Percentiles rank a stretch among this genome's conserved stretches.
phyloP scores from a whole-genome alignment of 2,797 vertebrate species.

The Merluccius polli region DNA sequence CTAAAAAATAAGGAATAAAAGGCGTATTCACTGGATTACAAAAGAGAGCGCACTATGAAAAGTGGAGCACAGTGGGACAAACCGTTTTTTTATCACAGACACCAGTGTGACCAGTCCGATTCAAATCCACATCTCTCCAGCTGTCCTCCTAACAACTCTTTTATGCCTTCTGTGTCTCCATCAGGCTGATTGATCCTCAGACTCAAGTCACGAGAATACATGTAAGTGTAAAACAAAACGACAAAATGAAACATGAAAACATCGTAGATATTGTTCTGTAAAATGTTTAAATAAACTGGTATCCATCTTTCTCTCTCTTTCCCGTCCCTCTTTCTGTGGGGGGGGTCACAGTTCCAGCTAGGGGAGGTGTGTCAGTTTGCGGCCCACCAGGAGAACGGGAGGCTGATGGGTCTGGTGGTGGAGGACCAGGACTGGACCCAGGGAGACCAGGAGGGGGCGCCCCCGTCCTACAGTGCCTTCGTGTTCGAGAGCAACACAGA shows the following conservation, averaged over 20 bases:
- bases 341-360: conserved; percentile 82
- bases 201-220: conserved; percentile 92
- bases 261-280: background rate
- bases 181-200: conserved; percentile 95
- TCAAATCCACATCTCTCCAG: background rate
- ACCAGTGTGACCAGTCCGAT: background rate
- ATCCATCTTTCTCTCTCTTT: background rate
- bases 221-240: conserved; percentile 80
- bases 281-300: background rate
- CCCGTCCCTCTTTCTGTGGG: background rate
- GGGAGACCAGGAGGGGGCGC: conserved; percentile 61
- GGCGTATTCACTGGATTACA: background rate
- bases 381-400: conserved; percentile 91
- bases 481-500: conserved; percentile 98
- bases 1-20: background rate
- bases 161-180: conserved; percentile 9
- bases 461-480: conserved; percentile 82
- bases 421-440: conserved; percentile 75
- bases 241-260: background rate
- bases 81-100: background rate
- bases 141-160: background rate
- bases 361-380: conserved; percentile 86
- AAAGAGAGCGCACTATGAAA: background rate
- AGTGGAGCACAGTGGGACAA: background rate
- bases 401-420: conserved; percentile 91